Conservation (phyloP, 2,797 vertebrate species). For the Pitangus sulphuratus region DNA sequence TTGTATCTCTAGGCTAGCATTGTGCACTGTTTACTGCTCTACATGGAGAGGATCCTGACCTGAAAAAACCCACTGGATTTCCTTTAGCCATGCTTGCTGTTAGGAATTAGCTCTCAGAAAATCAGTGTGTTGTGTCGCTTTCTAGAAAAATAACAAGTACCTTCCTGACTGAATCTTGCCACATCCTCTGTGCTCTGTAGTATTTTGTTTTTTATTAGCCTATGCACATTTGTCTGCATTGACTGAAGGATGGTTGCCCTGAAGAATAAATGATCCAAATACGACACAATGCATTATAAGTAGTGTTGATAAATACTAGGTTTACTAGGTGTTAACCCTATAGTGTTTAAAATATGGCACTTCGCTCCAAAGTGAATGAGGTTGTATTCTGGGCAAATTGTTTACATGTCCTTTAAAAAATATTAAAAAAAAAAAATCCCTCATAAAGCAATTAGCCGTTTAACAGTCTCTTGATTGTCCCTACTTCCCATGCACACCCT, state of each 20-base stretch:
- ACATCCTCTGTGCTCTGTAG: background rate
- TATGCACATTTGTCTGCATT: background rate
- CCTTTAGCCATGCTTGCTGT: background rate
- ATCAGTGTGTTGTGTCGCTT: background rate
- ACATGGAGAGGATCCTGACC: background rate
- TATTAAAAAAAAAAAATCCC: background rate
- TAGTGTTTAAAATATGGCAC: slow-evolving; percentile 26
- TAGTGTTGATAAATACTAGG: slow-evolving; percentile 37
- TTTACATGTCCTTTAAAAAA: slow-evolving; percentile 13
- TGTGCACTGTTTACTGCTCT: background rate
- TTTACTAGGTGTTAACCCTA: slow-evolving; percentile 32
- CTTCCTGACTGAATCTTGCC: background rate
- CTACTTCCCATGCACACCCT: background rate
- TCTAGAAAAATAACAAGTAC: background rate
- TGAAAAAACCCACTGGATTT: background rate
- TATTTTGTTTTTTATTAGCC: background rate
- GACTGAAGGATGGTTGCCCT: background rate
- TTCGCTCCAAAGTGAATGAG: slow-evolving; percentile 52
- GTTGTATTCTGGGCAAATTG: slow-evolving; percentile 13
- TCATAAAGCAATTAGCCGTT: slow-evolving; percentile 7
- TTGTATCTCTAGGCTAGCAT: background rate
- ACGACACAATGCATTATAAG: background rate
- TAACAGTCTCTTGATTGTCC: background rate
- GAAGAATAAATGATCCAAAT: background rate
- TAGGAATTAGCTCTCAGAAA: background rate